Conservation (phyloP, 2,113 vertebrate species). For the Arvicanthis niloticus region DNA sequence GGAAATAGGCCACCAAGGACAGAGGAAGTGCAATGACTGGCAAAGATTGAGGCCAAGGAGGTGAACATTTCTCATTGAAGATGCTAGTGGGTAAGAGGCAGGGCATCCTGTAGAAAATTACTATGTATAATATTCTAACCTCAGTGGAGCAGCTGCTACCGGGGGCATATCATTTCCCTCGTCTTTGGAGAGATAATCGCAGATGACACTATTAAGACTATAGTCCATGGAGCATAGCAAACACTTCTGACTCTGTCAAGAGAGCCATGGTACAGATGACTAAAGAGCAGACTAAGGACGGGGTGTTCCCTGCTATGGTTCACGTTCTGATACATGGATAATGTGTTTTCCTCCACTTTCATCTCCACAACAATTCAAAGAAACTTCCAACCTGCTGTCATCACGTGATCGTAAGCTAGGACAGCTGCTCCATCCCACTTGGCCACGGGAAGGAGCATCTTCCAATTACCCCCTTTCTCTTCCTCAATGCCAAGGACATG, state of each 20-base stretch:
- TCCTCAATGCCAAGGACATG: not conserved
- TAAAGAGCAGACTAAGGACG: not conserved
- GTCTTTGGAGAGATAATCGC: not conserved
- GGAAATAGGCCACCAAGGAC: not conserved
- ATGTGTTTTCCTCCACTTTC: not conserved
- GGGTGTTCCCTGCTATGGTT: not conserved
- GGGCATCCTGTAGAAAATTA: not conserved
- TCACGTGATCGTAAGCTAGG: not conserved
- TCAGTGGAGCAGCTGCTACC: not conserved
- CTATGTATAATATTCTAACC: not conserved
- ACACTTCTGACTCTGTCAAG: not conserved
- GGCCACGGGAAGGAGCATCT: not conserved
- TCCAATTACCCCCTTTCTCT: not conserved
- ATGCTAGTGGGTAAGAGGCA: not conserved
- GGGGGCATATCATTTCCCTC: not conserved
- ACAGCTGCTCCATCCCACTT: rapidly evolving
- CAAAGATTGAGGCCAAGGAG: not conserved
- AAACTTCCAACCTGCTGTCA: not conserved
- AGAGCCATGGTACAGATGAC: not conserved
- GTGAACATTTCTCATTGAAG: not conserved
- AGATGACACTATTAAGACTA: not conserved
- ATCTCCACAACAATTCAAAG: not conserved
- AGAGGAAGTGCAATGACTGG: not conserved
- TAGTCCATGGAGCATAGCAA: not conserved
- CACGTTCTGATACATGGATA: not conserved